These are phyloP conservation scores for Ptychoptera albimana DNA, from an alignment of 2,888 invertebrate species.

Conservation along the genomic window DNA sequence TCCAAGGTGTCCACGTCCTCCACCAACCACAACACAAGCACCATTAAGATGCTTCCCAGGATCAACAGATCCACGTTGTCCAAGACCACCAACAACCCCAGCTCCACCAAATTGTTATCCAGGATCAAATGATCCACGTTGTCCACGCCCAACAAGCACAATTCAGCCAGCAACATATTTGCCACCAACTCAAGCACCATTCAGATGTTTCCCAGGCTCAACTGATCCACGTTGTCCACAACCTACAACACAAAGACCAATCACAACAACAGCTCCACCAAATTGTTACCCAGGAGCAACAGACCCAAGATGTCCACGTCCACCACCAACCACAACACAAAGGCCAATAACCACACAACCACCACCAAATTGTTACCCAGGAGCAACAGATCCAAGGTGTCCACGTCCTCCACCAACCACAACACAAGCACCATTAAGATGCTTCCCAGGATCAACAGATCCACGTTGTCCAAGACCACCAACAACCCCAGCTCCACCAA, in stretches of 20 bases:
- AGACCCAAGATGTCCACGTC: conserved; percentile 21
- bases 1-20: conserved; percentile 18
- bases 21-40: conserved; percentile 14
- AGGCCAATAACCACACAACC: conserved; percentile 27
- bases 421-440: conserved; percentile 11
- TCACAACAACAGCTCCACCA: conserved; percentile 17
- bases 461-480: conserved; percentile 14
- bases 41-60: conserved; percentile 16
- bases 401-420: conserved; percentile 2
- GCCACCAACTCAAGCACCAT: conserved; percentile 12
- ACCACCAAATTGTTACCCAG: conserved; percentile 15
- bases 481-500: conserved; percentile 11
- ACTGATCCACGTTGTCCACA: conserved; percentile 22
- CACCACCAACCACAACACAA: conserved; percentile 14
- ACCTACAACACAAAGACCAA: conserved; percentile 11
- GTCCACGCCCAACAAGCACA: conserved; percentile 17
- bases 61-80: conserved; percentile 16
- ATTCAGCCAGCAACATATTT: conserved; percentile 8
- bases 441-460: conserved; percentile 19
- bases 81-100: conserved; percentile 12
- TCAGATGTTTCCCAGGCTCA: conserved; percentile 20
- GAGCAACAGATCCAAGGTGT: conserved; percentile 18
- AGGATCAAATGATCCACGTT: conserved; percentile 22
- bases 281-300: conserved; percentile 28
- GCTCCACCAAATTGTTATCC: conserved; percentile 12